Evolutionary conservation across 1,140 invertebrate genomes (phyloP).

Genomic region (Dufourea novaeangliae): DNA sequence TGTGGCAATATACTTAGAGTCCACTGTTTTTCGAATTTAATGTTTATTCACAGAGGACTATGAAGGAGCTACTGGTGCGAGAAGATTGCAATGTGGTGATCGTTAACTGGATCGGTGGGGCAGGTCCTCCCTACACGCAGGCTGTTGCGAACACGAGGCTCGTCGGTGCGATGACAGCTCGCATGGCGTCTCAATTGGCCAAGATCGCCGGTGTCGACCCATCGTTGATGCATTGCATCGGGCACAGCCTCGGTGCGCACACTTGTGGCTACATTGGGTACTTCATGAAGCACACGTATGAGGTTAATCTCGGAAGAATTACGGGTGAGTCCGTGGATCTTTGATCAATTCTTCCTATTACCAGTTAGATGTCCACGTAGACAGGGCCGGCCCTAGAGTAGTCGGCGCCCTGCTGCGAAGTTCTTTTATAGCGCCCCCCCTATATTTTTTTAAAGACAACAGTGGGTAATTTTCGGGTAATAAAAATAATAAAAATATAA

Average conservation of each 20-base stretch:
- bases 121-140: constrained; percentile 93
- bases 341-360: too few species aligned
- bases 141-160: constrained; percentile 95
- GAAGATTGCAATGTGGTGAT: constrained; percentile 89
- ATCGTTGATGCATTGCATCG: constrained; percentile 88
- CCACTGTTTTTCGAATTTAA: neutral
- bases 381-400: too few species aligned
- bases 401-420: too few species aligned
- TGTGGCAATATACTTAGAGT: too few species aligned
- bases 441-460: too few species aligned
- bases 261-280: constrained; percentile 92
- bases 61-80: constrained; percentile 85
- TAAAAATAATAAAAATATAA: too few species aligned
- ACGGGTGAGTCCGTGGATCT: constrained; percentile 79
- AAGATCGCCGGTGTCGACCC: constrained; percentile 71
- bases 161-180: constrained; percentile 90
- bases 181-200: constrained; percentile 84
- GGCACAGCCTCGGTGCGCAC: constrained; percentile 94
- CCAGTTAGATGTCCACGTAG: too few species aligned
- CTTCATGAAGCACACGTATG: constrained; percentile 81
- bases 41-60: constrained; percentile 79
- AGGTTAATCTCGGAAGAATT: constrained; percentile 80
- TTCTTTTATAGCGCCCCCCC: too few species aligned
- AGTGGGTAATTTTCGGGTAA: too few species aligned
- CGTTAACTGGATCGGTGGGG: constrained; percentile 93